These are phyloP conservation scores for Vollenhovia emeryi DNA, from an alignment of 1,140 invertebrate genomes.

Conservation along the genomic window DNA sequence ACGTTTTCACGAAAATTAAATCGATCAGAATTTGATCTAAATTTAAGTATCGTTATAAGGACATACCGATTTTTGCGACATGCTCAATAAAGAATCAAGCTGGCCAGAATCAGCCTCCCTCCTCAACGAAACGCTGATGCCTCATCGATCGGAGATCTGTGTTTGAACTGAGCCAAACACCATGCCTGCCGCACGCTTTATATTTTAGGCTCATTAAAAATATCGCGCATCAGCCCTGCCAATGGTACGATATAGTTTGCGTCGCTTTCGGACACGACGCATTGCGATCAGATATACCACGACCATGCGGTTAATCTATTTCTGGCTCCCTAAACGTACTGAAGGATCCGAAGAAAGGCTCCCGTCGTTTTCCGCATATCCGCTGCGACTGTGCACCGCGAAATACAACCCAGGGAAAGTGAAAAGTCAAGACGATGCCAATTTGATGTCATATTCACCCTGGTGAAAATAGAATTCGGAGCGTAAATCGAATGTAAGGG, in stretches of 20 bases:
- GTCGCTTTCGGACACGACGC: conserved; percentile 2
- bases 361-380: background rate
- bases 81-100: conserved; percentile 24
- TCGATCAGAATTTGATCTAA: background rate
- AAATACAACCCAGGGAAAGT: too few relatives aligned
- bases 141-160: background rate
- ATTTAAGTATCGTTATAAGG: background rate
- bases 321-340: conserved; percentile 75
- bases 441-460: too few relatives aligned
- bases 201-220: conserved; percentile 75
- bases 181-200: conserved; percentile 54
- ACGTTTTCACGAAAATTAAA: too few relatives aligned
- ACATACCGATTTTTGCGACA: conserved; percentile 70
- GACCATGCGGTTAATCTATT: conserved; percentile 70
- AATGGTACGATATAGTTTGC: conserved; percentile 77
- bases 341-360: conserved; percentile 71
- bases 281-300: background rate
- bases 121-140: background rate
- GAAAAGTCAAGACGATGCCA: too few relatives aligned
- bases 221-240: conserved; percentile 66
- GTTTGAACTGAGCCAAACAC: conserved; percentile 38
- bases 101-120: background rate
- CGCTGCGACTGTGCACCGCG: background rate
- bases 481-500: too few relatives aligned
- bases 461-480: too few relatives aligned